phyloP scores from a whole-genome alignment of 2,888 invertebrate genomes.

The Acrobasis consociella region DNA sequence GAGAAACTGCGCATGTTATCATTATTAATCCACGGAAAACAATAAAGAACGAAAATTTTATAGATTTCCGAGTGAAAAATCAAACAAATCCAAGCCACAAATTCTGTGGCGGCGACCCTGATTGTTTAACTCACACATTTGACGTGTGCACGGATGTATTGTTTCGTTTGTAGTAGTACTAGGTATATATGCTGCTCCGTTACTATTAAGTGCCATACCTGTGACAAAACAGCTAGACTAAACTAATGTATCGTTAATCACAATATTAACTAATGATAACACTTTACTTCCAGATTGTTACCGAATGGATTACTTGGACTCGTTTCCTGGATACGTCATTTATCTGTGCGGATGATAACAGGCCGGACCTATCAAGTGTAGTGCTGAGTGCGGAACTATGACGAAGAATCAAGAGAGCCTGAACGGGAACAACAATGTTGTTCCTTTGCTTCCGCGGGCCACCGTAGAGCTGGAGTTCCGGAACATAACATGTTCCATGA shows the following conservation, averaged over 20 bases:
- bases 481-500: slow-evolving; percentile 85
- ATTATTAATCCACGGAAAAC: no score
- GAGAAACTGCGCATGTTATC: no score
- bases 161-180: no score
- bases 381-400: slow-evolving; percentile 37
- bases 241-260: not conserved
- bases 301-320: slow-evolving; percentile 10
- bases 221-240: not conserved
- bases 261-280: slow-evolving; percentile 6
- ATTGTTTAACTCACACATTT: no score
- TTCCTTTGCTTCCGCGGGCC: slow-evolving; percentile 77
- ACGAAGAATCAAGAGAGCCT: slow-evolving; percentile 57
- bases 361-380: not conserved
- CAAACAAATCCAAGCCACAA: no score
- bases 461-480: slow-evolving; percentile 87
- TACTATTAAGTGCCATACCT: no score
- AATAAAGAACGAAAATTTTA: no score
- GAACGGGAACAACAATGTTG: slow-evolving; percentile 68
- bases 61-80: no score
- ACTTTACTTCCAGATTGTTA: slow-evolving; percentile 15
- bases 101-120: no score
- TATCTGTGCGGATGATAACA: slow-evolving; percentile 5
- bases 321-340: not conserved
- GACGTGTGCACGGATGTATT: no score
- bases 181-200: no score